Percentiles rank a stretch among this genome's conserved stretches.
Conservation (phyloP, 2,888 invertebrate species). For the Hipparchia sbordonii region DNA sequence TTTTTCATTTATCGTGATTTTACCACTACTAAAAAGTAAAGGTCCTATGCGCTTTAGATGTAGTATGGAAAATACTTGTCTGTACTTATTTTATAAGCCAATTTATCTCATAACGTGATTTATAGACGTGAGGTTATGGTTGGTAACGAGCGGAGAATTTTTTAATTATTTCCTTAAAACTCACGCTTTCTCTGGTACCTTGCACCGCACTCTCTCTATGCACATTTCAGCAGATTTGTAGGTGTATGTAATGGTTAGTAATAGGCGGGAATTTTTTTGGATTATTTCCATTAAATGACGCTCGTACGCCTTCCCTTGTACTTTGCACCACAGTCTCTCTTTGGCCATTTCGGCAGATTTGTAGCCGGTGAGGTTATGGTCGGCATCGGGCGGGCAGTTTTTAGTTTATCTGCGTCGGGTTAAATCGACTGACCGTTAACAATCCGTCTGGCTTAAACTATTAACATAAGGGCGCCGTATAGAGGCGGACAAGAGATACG, state of each 20-base stretch:
- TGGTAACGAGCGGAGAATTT: constrained; percentile 32
- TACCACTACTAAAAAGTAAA: too few relatives aligned
- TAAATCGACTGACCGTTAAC: constrained; percentile 40
- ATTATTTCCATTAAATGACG: background rate
- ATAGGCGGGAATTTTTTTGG: background rate
- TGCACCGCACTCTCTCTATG: constrained; percentile 39
- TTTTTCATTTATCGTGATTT: too few relatives aligned
- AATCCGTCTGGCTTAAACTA: constrained; percentile 48
- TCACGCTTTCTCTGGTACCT: constrained; percentile 37
- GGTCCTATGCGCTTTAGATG: too few relatives aligned
- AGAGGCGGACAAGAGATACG: constrained; percentile 13
- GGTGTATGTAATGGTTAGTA: constrained; percentile 53
- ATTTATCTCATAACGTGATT: too few relatives aligned
- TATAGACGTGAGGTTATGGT: constrained; percentile 50
- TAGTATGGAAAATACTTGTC: too few relatives aligned
- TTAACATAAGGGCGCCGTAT: constrained; percentile 42
- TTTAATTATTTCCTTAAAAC: background rate
- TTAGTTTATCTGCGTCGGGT: constrained; percentile 61
- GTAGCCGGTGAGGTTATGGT: constrained; percentile 60
- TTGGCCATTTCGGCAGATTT: constrained; percentile 64
- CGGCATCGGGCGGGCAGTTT: constrained; percentile 55
- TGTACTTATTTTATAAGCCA: too few relatives aligned
- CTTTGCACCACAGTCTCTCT: constrained; percentile 35
- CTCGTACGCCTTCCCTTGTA: constrained; percentile 37
- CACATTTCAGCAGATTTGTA: constrained; percentile 65